These are phyloP conservation scores for Globodera rostochiensis DNA, from an alignment of 1,140 invertebrate genomes.

Conservation along the genomic window DNA sequence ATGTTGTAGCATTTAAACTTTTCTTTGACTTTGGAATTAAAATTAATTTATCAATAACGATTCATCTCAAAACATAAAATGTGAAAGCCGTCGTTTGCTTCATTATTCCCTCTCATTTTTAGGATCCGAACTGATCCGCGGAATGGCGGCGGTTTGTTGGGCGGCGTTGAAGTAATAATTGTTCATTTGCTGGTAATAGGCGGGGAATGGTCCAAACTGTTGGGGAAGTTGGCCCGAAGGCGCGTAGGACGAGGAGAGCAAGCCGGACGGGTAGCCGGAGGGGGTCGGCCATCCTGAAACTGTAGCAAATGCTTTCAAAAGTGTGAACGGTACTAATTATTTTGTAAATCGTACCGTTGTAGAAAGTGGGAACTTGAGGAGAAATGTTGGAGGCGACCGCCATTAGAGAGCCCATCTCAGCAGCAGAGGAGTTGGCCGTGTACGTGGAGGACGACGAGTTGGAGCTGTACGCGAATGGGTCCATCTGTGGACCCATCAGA, in stretches of 20 bases:
- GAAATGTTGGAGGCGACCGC: not conserved
- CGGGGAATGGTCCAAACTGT: constrained; percentile 2
- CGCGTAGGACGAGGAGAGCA: constrained; percentile 3
- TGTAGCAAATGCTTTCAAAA: not conserved
- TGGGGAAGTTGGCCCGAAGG: not conserved
- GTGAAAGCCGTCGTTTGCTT: not conserved
- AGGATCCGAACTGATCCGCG: not conserved
- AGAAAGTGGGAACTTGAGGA: not conserved
- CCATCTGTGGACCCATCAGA: not conserved
- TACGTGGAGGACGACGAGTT: not conserved
- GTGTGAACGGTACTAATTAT: not conserved
- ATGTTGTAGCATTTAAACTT: too few relatives aligned
- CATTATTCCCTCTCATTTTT: constrained; percentile 11
- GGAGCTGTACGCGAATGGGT: not conserved
- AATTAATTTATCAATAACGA: too few relatives aligned
- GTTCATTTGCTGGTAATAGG: constrained; percentile 18
- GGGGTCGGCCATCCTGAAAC: not conserved
- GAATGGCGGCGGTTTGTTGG: constrained; percentile 14
- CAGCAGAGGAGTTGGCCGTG: not conserved
- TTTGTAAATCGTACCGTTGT: not conserved
- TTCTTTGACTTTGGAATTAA: too few relatives aligned
- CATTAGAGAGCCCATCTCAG: constrained; percentile 8
- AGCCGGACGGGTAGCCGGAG: not conserved
- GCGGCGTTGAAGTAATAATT: constrained; percentile 10
- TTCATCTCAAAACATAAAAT: not conserved